Base-by-base conservation (phyloP, 2,888 invertebrate genomes). In the Tholera decimalis region DNA sequence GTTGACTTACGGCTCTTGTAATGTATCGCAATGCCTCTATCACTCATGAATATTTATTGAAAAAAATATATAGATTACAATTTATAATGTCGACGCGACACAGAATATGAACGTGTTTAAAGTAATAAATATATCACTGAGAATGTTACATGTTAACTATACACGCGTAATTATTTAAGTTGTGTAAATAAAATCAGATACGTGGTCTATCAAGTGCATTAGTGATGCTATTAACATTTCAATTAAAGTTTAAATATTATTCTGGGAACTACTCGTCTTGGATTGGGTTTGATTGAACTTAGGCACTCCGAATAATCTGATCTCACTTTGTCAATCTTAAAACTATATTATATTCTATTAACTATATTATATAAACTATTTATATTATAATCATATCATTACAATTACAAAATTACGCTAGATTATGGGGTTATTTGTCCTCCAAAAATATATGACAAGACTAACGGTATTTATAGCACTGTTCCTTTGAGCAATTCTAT, bases 1-100 rank as follows among this genome's bases (percentile, higher is more conserved):
- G 88, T 93, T 94, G 95, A 95, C 93, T 94, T 94, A 95, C 93
- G 86, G 87, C 89, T 87, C 87, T 84, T 94, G 94, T 94, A 93
- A 91, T 91, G 89, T 91, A 94, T 89, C 88, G 92, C 93, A 93
- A 92, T 91, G 88, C 91, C 93, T 92, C 91, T 91, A 95, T 94
- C 92, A 92, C 91, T 95, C 93, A 94, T 95, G 93, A 95, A 95
- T 95, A 95, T 95, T 95, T 92, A 94, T 93, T 87, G 86, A 89
- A 91, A 93, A 65, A 90, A 78, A 71, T 28, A 93, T 88, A 90
- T 90, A 87, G 88, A 88, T 89, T 88, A 89, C 86, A 87, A 89
- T 87, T 88, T 88, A 91, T 87, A 89, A 88, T 90, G 89, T 92
- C 91, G 83, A 85, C 86, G 85, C 83, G 82, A 79, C 61, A 80